Conservation (phyloP, 2,797 vertebrate genomes). For the Clarias fuscus region DNA sequence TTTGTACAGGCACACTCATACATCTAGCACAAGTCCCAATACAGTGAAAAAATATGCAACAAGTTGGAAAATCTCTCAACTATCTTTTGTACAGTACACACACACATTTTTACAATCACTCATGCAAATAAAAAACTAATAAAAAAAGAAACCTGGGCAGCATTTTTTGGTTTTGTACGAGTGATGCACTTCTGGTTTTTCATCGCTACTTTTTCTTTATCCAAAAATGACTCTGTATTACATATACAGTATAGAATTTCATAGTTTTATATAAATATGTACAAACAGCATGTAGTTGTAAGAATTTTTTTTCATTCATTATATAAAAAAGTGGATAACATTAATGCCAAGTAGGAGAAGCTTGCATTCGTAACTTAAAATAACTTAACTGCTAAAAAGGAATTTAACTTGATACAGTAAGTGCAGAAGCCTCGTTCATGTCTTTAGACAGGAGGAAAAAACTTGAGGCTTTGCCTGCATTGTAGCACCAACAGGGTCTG, state of each 20-base stretch:
- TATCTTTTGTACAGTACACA: conserved; percentile 42
- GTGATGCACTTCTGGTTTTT: conserved; percentile 80
- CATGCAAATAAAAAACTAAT: conserved; percentile 50
- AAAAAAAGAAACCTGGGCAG: conserved; percentile 71
- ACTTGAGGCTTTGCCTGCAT: conserved; percentile 60
- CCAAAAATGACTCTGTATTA: conserved; percentile 61
- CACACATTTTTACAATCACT: conserved; percentile 39
- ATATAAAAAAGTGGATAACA: conserved; percentile 63
- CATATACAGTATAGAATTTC: conserved; percentile 66
- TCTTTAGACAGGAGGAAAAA: conserved; percentile 36
- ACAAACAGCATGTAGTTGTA: conserved; percentile 72
- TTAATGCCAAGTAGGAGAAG: conserved; percentile 73
- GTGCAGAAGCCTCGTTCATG: conserved; percentile 54
- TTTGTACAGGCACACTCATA: conserved; percentile 83
- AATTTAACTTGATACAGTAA: conserved; percentile 69
- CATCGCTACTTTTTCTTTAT: conserved; percentile 57
- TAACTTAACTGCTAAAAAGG: conserved; percentile 73
- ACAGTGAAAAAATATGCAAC: conserved; percentile 51
- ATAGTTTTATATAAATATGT: conserved; percentile 82
- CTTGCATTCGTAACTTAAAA: conserved; percentile 69
- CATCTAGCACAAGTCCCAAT: conserved; percentile 63
- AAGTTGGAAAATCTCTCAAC: conserved; percentile 52
- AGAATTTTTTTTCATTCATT: conserved; percentile 66
- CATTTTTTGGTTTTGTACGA: conserved; percentile 88
- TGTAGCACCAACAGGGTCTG: conserved; percentile 79